Evolutionary conservation across 1,140 invertebrate genomes (phyloP), one percentile per base, ranked within the genome.

Genomic region (Megathymus violae): DNA sequence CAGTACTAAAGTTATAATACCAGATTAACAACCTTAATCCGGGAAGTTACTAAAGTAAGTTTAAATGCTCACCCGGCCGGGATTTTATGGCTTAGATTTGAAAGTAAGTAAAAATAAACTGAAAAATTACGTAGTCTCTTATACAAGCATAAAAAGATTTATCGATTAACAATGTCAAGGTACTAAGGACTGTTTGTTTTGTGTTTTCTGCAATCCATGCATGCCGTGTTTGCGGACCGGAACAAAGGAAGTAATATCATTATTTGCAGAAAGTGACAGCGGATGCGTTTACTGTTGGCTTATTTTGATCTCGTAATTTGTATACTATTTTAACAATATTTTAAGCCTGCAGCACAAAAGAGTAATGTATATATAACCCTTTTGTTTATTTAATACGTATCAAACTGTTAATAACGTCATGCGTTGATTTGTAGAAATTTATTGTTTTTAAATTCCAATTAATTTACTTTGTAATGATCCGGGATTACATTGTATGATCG

Each of bases 191-290:
- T 16, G 14, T 40, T 10, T 62, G 47, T 50, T 46, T 43, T 41
- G 54, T 62, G 13, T 51, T 13, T 3, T 11, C 27, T 17, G 15
- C 15, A 48, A 60, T 59, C 36, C 59, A 48, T 51, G 41, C 46
- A 14, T 36, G 36, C 10, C 47, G 41, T 17, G 46, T 27, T 62
- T 62, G 11, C 31, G 14, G 34, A 48, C 13, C 2, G 1, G 34
- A 36, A 62, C 59, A 62, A 62, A 48, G 47, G 59, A 51, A 38
- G 50, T 62, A 64, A 64, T 58, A 47, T 52, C 16, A 58, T 58
- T 36, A 38, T 43, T 47, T 58, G 31, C 16, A 19, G 31, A 22
- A 51, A 43, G 52, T 34, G 14, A 13, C 38, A 13, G 15, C 19
- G 43, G 34, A 36, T 36, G 34, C 34, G 34, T 11, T 36, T 36